Evolutionary conservation across 2,888 invertebrate species (phyloP), one percentile per base, ranked within the genome.

Genomic region (Synergus umbraculus): DNA sequence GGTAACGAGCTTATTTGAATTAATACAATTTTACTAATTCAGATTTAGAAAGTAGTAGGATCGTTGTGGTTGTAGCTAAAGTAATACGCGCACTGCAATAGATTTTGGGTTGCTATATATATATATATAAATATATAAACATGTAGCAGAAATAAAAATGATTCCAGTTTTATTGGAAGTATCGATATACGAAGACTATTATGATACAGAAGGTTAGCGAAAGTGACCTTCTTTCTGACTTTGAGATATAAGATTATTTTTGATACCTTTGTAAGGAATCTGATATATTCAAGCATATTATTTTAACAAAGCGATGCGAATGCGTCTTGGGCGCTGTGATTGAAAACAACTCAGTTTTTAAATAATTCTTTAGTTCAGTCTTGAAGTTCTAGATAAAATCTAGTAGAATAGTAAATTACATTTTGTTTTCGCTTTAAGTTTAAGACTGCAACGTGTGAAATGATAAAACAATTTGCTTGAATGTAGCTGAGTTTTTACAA

Each of bases 121-220:
- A 77, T 76, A 73, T 29, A 29, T 29, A 29, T 29, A 29, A 78
- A 81, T 81, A 80, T 81, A 83, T 80, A 82, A 78, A 77, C 78
- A 15, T 80, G 79, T 83, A 87, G 85, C 83, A 81, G 85, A 86
- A 85, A 87, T 87, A 87, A 88, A 81, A 86, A 87, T 85, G 85
- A 89, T 91, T 91, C 92, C 91, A 91, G 91, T 92, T 92, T 92
- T 91, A 91, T 89, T 91, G 91, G 91, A 92, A 90, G 82, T 86
- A 88, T 89, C 87, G 85, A 87, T 89, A 89, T 88, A 89, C 79
- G 63, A 63, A 82, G 88, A 90, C 88, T 90, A 89, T 90, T 89
- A 81, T 83, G 79, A 83, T 81, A 79, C 44, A 49, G 49, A 79
- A 76, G 83, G 79, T 81, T 81, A 69, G 29, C 78, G 69, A 78